phyloP scores from a whole-genome alignment of 2,888 invertebrate species.

The Drosophila atripex region DNA sequence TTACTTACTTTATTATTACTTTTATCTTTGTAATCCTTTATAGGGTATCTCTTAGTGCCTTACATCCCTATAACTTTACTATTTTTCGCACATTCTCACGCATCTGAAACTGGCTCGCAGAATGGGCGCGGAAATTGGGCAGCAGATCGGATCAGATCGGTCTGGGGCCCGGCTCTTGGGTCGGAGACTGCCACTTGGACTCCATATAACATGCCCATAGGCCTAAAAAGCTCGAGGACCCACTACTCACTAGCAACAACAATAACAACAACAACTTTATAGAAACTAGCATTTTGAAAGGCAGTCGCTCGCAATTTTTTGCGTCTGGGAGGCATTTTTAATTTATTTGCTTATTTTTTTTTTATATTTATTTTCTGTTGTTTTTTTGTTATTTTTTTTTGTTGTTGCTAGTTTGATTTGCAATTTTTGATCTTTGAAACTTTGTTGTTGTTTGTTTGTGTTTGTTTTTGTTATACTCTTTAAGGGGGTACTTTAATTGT shows the following conservation, averaged over 20 bases:
- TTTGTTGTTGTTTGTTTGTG: slow-evolving; percentile 54
- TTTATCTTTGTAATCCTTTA: neutral
- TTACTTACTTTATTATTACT: too few species aligned
- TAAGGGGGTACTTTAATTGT: neutral
- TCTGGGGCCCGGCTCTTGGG: slow-evolving; percentile 2
- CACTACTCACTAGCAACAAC: neutral
- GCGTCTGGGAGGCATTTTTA: neutral
- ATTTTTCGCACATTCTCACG: slow-evolving; percentile 63
- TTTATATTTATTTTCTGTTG: neutral
- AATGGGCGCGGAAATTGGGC: slow-evolving; percentile 76
- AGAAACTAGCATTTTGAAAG: slow-evolving; percentile 26
- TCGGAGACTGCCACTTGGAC: slow-evolving; percentile 9
- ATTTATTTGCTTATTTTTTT: neutral
- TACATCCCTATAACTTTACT: neutral
- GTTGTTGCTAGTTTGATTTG: slow-evolving; percentile 55
- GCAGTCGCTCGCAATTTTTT: slow-evolving; percentile 9
- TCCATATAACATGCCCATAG: neutral
- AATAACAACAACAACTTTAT: slow-evolving; percentile 6
- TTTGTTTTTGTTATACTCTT: slow-evolving; percentile 3
- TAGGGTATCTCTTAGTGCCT: neutral
- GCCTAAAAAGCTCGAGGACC: neutral
- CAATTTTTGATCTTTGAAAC: slow-evolving; percentile 40
- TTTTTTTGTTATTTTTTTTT: too few species aligned
- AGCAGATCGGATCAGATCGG: slow-evolving; percentile 25
- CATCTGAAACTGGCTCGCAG: slow-evolving; percentile 43